Evolutionary conservation across 1,140 invertebrate species (phyloP).

Genomic region (Trachymyrmex cornetzi): DNA sequence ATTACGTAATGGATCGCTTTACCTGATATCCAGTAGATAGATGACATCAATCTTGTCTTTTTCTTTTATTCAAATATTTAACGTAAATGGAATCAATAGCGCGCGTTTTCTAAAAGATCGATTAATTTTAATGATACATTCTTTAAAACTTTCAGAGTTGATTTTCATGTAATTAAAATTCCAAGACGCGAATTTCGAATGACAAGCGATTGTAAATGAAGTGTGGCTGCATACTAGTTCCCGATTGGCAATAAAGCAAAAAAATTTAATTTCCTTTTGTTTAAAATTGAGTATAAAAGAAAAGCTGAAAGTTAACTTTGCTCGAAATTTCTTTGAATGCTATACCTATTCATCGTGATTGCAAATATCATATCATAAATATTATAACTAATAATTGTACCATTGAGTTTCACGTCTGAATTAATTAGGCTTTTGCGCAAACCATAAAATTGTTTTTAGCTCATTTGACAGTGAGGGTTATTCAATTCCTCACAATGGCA

Average conservation of each 20-base stretch:
- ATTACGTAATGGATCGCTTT: constrained; percentile 6
- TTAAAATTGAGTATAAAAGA: not conserved
- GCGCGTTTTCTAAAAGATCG: not conserved
- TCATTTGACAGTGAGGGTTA: constrained; percentile 25
- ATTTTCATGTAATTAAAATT: constrained; percentile 27
- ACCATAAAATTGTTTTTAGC: constrained; percentile 27
- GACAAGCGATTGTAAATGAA: constrained; percentile 28
- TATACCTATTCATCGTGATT: not conserved
- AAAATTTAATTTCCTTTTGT: not conserved
- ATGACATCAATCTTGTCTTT: not conserved
- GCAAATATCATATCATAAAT: not conserved
- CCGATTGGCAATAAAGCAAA: not conserved
- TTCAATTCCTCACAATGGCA: not conserved
- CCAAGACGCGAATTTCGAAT: not conserved
- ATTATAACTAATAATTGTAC: not conserved
- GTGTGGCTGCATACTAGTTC: not conserved
- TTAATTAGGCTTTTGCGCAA: constrained; percentile 24
- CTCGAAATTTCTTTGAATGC: not conserved
- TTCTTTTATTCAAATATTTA: not conserved
- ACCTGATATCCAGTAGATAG: not conserved
- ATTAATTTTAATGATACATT: constrained; percentile 5
- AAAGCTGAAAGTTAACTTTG: not conserved
- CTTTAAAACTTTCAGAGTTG: not conserved
- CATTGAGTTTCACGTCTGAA: not conserved
- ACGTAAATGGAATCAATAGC: not conserved